phyloP scores from a whole-genome alignment of 2,888 invertebrate genomes.

The Lumbricus terrestris region DNA sequence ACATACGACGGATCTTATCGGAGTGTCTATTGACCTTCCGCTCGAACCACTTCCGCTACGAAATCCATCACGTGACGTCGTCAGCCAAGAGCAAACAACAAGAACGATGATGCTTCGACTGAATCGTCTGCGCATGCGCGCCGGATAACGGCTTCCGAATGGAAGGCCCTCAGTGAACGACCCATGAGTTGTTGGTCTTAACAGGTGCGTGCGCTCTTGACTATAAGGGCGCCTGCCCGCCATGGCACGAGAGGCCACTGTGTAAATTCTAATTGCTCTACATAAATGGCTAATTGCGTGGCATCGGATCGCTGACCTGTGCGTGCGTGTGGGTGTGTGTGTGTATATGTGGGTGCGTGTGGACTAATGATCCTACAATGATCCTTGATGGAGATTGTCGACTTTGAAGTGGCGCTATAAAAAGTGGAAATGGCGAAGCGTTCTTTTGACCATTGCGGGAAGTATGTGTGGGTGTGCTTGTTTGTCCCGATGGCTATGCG shows the following conservation, averaged over 20 bases:
- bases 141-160: background rate
- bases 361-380: background rate
- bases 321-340: background rate
- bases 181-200: background rate
- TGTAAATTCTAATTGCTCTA: background rate
- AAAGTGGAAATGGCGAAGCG: background rate
- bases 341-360: background rate
- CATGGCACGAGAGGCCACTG: background rate
- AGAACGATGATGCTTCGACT: background rate
- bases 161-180: background rate
- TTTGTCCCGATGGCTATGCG: background rate
- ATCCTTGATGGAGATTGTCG: background rate
- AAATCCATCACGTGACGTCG: constrained; percentile 3
- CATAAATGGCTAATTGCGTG: background rate
- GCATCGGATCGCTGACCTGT: background rate
- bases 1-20: background rate
- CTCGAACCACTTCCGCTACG: background rate
- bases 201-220: background rate
- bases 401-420: background rate
- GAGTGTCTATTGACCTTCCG: constrained; percentile 3
- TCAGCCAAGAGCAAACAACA: background rate
- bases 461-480: background rate
- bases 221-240: too few relatives aligned
- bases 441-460: background rate
- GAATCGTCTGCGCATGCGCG: background rate